Evolutionary conservation across 2,888 invertebrate species (phyloP).

Genomic region (Caenorhabditis zanzibari): DNA sequence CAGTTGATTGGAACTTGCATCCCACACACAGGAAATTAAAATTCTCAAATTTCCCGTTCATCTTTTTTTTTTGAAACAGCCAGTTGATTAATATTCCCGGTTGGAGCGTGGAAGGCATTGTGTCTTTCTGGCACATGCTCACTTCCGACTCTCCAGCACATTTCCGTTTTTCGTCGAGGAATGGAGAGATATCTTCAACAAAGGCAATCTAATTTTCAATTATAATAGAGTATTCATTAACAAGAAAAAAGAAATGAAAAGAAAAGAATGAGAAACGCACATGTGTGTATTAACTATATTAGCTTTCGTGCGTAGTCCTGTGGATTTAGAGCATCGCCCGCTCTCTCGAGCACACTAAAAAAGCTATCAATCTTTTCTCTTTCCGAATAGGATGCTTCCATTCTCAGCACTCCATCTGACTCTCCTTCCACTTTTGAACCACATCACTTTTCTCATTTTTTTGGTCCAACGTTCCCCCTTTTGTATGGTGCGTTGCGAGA

Average conservation of each 20-base stretch:
- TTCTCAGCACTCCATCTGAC: no score
- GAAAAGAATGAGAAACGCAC: neutral
- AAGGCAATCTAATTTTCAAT: slow-evolving; percentile 29
- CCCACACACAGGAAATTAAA: neutral
- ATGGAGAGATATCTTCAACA: neutral
- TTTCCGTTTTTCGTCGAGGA: slow-evolving; percentile 33
- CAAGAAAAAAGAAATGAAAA: slow-evolving; percentile 2
- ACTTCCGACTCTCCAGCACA: slow-evolving; percentile 35
- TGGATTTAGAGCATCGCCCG: neutral
- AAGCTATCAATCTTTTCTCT: neutral
- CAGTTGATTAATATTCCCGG: slow-evolving; percentile 12
- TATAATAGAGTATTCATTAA: slow-evolving; percentile 54
- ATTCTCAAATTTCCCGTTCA: neutral
- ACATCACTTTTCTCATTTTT: neutral
- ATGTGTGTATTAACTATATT: slow-evolving; percentile 1
- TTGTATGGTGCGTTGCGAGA: no score
- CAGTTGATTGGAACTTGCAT: neutral
- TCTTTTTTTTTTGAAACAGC: neutral
- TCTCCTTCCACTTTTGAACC: neutral
- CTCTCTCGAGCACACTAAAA: neutral
- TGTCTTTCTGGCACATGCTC: slow-evolving; percentile 6
- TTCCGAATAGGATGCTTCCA: no score
- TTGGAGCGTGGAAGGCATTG: neutral
- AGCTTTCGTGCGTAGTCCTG: neutral
- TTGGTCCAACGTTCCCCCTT: no score